Base-by-base conservation (phyloP, 1,140 invertebrate genomes). In the Fopius arisanus region DNA sequence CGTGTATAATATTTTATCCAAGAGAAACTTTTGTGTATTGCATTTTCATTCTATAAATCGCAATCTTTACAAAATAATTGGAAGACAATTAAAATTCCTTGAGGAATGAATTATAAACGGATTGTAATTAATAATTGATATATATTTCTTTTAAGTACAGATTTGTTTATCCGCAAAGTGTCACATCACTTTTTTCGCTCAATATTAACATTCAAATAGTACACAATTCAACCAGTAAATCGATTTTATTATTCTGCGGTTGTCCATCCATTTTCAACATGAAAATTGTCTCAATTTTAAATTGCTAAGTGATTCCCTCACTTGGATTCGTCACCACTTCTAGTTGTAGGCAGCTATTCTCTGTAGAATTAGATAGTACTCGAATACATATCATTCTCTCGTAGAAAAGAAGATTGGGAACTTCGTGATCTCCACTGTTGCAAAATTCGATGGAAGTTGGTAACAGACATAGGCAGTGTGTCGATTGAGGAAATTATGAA, bases 151-250 rank as follows among this genome's bases (percentile, higher is more conserved):
- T 63, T 79, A 78, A 81, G 77, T 83, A 81, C 78, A 81, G 76
- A 83, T 70, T 70, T 70, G 31, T 70, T 68, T 31, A 43, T 28
- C 33, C 78, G 74, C 82, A 87, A 87, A 87, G 84, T 86, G 85
- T 86, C 80, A 78, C 80, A 78, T 87, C 82, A 88, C 85, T 88
- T 88, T 87, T 86, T 87, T 87, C 80, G 83, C 82, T 87, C 84
- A 87, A 85, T 88, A 82, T 79, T 87, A 87, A 87, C 85, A 88
- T 87, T 85, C 80, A 87, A 43, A 87, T 88, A 88, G 84, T 87
- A 87, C 87, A 87, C 85, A 86, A 86, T 87, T 88, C 81, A 87
- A 87, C 81, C 77, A 79, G 87, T 51, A 19, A 83, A 84, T 82
- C 33, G 81, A 69, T 74, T 68, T 43, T 70, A 14, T 33, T 59